These are phyloP conservation scores for Chloroceryle aenea DNA, from an alignment of 2,113 vertebrate species.

Conservation along the genomic window DNA sequence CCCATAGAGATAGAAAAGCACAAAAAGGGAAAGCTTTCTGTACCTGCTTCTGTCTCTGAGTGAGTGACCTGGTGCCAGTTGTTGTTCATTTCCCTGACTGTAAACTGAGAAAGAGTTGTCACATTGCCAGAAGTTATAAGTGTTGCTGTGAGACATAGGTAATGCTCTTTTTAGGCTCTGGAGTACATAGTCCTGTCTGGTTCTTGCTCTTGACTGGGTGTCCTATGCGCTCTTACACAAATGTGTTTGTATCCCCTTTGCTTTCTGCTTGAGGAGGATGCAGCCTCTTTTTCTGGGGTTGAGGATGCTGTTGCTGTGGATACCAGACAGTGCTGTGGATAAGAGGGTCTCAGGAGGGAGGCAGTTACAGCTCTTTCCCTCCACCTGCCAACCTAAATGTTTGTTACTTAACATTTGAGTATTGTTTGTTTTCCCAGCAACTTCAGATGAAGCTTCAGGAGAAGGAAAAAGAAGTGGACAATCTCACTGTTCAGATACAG, in stretches of 20 bases:
- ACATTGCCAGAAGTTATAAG: neutral
- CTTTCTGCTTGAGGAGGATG: neutral
- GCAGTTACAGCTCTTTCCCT: neutral
- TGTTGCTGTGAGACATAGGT: neutral
- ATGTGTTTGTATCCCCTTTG: neutral
- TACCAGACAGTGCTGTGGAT: neutral
- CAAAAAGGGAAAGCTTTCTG: neutral
- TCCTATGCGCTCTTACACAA: neutral
- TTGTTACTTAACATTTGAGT: neutral
- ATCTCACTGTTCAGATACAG: constrained; percentile 78
- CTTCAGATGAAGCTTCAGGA: constrained; percentile 85
- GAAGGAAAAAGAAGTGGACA: constrained; percentile 82
- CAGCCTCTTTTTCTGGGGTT: neutral
- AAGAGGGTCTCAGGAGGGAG: neutral
- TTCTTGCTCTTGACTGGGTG: neutral
- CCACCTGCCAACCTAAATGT: neutral
- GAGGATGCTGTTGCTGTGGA: neutral
- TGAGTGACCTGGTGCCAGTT: neutral
- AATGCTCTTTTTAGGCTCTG: neutral
- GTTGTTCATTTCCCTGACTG: neutral
- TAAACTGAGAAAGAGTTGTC: neutral
- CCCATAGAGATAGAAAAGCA: neutral
- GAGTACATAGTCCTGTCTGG: neutral
- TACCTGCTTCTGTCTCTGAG: neutral
- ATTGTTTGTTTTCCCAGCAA: constrained; percentile 72